phyloP scores from a whole-genome alignment of 1,140 invertebrate genomes.

The Drosophila burlai region DNA sequence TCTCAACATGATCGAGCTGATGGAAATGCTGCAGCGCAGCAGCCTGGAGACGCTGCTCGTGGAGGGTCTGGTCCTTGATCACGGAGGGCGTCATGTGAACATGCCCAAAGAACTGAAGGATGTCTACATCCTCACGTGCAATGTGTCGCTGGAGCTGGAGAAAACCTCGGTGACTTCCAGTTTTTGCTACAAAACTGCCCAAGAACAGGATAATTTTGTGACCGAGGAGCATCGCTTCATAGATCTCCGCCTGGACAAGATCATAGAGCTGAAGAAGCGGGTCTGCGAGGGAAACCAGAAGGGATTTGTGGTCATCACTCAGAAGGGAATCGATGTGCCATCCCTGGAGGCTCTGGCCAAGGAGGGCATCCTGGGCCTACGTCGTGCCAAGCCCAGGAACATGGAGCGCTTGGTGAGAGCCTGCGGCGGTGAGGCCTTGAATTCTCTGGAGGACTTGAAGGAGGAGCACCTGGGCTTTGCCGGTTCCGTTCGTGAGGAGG shows the following conservation, averaged over 20 bases:
- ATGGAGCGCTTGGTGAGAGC: constrained; percentile 99
- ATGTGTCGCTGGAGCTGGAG: constrained; percentile 99
- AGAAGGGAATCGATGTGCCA: constrained; percentile 99
- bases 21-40: constrained; percentile 99
- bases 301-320: constrained; percentile 98
- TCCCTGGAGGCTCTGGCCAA: constrained; percentile 98
- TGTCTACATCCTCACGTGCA: constrained; percentile 98
- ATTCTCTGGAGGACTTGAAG: constrained; percentile 97
- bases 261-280: constrained; percentile 98
- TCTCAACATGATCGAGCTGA: constrained; percentile 98
- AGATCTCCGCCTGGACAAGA: constrained; percentile 96
- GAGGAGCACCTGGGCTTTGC: constrained; percentile 96
- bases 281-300: constrained; percentile 98
- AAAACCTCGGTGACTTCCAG: constrained; percentile 99
- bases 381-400: constrained; percentile 99
- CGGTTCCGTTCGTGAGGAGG: constrained; percentile 98
- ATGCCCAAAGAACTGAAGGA: constrained; percentile 99
- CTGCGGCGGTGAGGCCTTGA: constrained; percentile 98
- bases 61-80: constrained; percentile 97
- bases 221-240: constrained; percentile 98
- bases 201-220: constrained; percentile 97
- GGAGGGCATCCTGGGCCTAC: constrained; percentile 97
- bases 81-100: constrained; percentile 98
- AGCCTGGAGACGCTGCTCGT: constrained; percentile 96
- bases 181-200: constrained; percentile 99